These are phyloP conservation scores for Pseudochromis fuscus DNA, from an alignment of 2,797 vertebrate species.

Conservation along the genomic window DNA sequence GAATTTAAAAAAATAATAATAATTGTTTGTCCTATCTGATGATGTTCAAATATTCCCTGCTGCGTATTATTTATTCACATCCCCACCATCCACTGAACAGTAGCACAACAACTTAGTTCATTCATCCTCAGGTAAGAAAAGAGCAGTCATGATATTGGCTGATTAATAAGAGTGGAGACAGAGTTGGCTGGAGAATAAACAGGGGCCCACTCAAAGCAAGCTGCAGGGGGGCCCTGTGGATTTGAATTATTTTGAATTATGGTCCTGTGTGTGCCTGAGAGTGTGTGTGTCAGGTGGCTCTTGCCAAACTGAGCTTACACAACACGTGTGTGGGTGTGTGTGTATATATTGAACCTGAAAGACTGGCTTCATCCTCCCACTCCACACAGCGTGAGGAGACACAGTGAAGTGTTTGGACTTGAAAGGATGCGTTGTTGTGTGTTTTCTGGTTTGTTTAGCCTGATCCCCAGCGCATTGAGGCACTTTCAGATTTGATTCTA, in stretches of 20 bases:
- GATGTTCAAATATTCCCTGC: no score
- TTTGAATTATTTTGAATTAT: neutral
- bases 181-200: neutral
- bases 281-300: neutral
- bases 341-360: conserved; percentile 31
- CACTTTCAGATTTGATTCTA: neutral
- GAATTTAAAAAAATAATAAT: no score
- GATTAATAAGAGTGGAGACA: neutral
- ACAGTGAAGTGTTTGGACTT: neutral
- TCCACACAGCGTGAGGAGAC: neutral
- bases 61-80: no score
- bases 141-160: neutral
- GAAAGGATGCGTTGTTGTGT: neutral
- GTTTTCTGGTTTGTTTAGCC: neutral
- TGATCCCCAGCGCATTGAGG: neutral
- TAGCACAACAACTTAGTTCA: no score
- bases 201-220: neutral
- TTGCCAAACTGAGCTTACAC: neutral
- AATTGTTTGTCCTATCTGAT: no score
- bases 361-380: conserved; percentile 23
- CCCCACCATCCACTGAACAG: no score
- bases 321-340: conserved; percentile 23
- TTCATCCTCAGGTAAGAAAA: neutral
- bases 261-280: neutral
- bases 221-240: neutral